Conservation (phyloP, 2,113 vertebrate species). For the Sinocyclocheilus anophthalmus region DNA sequence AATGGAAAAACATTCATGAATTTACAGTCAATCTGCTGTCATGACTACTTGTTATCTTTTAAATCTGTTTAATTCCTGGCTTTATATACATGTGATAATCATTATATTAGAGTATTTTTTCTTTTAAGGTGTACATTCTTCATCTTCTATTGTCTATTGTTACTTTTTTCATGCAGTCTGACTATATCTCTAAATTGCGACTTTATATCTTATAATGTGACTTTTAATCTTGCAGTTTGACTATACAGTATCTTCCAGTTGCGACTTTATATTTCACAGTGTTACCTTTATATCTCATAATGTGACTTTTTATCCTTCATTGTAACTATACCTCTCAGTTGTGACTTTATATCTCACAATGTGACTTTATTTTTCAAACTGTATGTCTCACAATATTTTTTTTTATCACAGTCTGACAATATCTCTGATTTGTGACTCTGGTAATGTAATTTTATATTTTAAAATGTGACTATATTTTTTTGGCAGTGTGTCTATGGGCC, state of each 20-base stretch:
- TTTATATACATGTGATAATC: background rate
- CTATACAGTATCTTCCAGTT: no score
- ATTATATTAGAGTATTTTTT: background rate
- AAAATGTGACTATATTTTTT: background rate
- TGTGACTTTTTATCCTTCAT: no score
- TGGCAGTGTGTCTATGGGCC: no score
- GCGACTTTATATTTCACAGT: background rate
- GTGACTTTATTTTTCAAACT: no score
- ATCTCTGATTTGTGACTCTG: no score
- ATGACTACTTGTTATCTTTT: background rate
- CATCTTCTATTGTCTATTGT: background rate
- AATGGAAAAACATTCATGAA: no score
- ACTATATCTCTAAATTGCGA: background rate
- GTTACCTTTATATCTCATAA: background rate
- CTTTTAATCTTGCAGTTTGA: no score
- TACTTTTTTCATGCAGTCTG: background rate
- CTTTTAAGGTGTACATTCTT: background rate
- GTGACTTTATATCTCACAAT: no score
- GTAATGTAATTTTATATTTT: no score
- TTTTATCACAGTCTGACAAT: no score
- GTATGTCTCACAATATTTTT: no score
- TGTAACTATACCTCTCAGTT: no score
- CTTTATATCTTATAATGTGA: background rate
- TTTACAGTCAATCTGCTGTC: background rate
- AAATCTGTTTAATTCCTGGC: background rate